These are phyloP conservation scores for Athrips mouffetella DNA, from an alignment of 2,888 invertebrate species.

Conservation along the genomic window DNA sequence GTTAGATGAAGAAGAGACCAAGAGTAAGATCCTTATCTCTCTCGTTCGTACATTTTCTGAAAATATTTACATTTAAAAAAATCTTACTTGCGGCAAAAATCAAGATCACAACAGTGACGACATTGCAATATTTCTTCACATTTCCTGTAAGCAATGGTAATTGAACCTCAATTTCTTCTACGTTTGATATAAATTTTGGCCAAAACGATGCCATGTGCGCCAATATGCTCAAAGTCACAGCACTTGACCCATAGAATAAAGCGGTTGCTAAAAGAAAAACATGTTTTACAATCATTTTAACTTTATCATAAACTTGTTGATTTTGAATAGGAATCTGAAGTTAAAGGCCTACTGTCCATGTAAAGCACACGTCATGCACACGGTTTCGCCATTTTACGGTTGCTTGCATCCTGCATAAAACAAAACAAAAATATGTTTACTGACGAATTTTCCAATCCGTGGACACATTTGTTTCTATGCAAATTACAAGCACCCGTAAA, in stretches of 20 bases:
- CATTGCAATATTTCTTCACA: conserved; percentile 33
- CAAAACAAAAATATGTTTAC: no score
- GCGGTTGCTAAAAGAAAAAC: conserved; percentile 39
- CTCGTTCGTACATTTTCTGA: background rate
- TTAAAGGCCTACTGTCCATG: background rate
- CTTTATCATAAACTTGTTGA: background rate
- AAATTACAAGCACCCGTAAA: no score
- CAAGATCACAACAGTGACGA: conserved; percentile 35
- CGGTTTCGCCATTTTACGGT: no score
- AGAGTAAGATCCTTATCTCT: background rate
- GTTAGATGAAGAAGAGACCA: background rate
- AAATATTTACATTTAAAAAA: background rate
- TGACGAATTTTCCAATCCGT: no score
- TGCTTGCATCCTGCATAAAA: no score
- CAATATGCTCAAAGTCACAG: conserved; percentile 36
- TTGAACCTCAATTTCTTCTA: conserved; percentile 38
- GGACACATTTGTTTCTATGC: no score
- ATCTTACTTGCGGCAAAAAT: conserved; percentile 39
- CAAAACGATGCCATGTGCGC: conserved; percentile 37
- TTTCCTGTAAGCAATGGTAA: conserved; percentile 43
- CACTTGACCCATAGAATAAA: conserved; percentile 40
- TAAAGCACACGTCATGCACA: no score
- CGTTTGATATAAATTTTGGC: conserved; percentile 33
- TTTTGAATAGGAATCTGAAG: background rate
- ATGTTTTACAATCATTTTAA: background rate